A percentile compares a stretch with the other conserved stretches of the same genome.
These are phyloP conservation scores for Rhinopomastus cyanomelas DNA, from an alignment of 2,113 vertebrate genomes.

Conservation along the genomic window DNA sequence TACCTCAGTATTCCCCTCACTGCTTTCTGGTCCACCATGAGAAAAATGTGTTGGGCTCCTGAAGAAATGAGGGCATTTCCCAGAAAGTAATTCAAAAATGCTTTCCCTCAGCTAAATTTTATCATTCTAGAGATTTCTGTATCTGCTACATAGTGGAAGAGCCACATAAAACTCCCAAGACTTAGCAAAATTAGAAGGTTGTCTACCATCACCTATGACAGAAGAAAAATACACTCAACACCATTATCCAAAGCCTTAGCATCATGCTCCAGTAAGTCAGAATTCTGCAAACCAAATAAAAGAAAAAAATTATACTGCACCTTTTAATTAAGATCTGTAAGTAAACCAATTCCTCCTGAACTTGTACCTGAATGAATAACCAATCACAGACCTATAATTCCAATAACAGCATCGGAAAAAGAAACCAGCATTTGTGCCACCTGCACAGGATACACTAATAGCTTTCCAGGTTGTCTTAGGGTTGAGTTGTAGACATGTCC, in stretches of 20 bases:
- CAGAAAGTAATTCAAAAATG: background rate
- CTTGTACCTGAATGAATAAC: conserved; percentile 62
- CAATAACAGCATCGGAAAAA: conserved; percentile 23
- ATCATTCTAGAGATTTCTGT: background rate
- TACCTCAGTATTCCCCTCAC: background rate
- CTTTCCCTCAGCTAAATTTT: background rate
- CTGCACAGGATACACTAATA: conserved; percentile 20
- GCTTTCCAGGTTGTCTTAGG: background rate
- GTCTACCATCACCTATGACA: conserved; percentile 14
- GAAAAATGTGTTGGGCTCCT: background rate
- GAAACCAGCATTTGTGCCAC: conserved; percentile 41
- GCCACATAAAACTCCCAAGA: background rate
- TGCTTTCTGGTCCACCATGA: background rate
- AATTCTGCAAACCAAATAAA: conserved; percentile 62
- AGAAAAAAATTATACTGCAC: conserved; percentile 48
- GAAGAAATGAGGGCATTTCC: background rate
- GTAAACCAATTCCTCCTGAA: conserved; percentile 58
- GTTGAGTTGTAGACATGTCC: background rate
- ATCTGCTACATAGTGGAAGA: background rate
- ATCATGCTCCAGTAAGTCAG: conserved; percentile 40
- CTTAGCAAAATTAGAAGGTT: conserved; percentile 1
- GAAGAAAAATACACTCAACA: conserved; percentile 19
- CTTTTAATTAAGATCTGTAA: conserved; percentile 68
- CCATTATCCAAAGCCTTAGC: conserved; percentile 23
- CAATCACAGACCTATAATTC: conserved; percentile 66